Conservation (phyloP, 2,797 vertebrate species). For the Sternotherus odoratus region DNA sequence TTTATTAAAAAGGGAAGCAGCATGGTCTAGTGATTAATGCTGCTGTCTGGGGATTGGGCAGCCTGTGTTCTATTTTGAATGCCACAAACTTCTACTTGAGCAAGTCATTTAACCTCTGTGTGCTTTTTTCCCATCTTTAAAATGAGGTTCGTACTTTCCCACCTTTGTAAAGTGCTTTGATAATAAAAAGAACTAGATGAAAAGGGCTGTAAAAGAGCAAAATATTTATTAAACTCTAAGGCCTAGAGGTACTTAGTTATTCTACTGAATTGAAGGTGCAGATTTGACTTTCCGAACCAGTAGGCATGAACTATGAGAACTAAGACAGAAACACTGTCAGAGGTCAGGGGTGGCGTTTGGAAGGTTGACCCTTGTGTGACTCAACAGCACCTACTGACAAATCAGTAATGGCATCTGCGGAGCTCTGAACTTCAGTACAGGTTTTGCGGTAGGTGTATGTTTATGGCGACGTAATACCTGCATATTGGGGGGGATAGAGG, state of each 20-base stretch:
- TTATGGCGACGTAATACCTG: background rate
- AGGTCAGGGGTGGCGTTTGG: background rate
- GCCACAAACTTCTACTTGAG: background rate
- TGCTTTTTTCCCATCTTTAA: background rate
- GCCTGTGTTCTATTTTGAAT: background rate
- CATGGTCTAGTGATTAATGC: background rate
- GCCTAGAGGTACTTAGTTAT: background rate
- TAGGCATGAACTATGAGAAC: background rate
- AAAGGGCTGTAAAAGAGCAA: background rate
- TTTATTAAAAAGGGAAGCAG: background rate
- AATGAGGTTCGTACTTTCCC: background rate
- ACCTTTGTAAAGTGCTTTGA: background rate
- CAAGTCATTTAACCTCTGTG: background rate
- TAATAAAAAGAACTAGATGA: background rate
- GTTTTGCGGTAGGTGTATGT: accelerated
- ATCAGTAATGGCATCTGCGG: background rate
- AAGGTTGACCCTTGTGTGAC: background rate
- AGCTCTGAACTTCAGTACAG: background rate
- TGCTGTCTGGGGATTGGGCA: background rate
- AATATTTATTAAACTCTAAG: background rate
- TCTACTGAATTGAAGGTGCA: background rate
- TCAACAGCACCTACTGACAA: background rate
- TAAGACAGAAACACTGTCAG: background rate
- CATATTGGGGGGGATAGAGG: background rate
- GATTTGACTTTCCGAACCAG: background rate